Evolutionary conservation across 2,888 invertebrate species (phyloP).

Genomic region (Steromphala cineraria): DNA sequence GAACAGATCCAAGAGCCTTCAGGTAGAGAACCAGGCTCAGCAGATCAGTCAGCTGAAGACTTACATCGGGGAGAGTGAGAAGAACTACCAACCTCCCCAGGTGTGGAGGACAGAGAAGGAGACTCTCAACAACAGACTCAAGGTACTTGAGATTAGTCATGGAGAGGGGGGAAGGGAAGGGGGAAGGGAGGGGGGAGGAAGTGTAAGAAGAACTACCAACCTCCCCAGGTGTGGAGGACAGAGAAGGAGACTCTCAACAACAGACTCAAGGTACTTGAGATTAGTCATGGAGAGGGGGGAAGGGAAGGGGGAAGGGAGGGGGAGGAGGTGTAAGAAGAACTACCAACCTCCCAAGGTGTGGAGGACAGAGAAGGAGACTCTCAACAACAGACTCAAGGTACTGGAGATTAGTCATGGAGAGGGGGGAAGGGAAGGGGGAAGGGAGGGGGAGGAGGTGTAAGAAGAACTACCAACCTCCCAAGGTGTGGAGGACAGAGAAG

Average conservation of each 20-base stretch:
- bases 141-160: slow-evolving; percentile 36
- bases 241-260: slow-evolving; percentile 59
- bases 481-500: too few relatives aligned
- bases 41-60: slow-evolving; percentile 60
- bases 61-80: slow-evolving; percentile 67
- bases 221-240: slow-evolving; percentile 55
- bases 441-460: too few relatives aligned
- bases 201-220: slow-evolving; percentile 56
- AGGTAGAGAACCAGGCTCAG: slow-evolving; percentile 46
- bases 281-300: too few relatives aligned
- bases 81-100: slow-evolving; percentile 54
- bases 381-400: slow-evolving; percentile 60
- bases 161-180: too few relatives aligned
- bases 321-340: slow-evolving; percentile 57
- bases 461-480: too few relatives aligned
- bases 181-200: slow-evolving; percentile 39
- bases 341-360: slow-evolving; percentile 58
- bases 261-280: slow-evolving; percentile 52
- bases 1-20: slow-evolving; percentile 49
- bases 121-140: slow-evolving; percentile 56
- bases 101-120: slow-evolving; percentile 62
- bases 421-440: too few relatives aligned
- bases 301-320: too few relatives aligned
- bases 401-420: too few relatives aligned
- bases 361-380: slow-evolving; percentile 58